These are phyloP conservation scores for Porites evermanni DNA, from an alignment of 92 coral and sea anemone genomes.

Conservation along the genomic window DNA sequence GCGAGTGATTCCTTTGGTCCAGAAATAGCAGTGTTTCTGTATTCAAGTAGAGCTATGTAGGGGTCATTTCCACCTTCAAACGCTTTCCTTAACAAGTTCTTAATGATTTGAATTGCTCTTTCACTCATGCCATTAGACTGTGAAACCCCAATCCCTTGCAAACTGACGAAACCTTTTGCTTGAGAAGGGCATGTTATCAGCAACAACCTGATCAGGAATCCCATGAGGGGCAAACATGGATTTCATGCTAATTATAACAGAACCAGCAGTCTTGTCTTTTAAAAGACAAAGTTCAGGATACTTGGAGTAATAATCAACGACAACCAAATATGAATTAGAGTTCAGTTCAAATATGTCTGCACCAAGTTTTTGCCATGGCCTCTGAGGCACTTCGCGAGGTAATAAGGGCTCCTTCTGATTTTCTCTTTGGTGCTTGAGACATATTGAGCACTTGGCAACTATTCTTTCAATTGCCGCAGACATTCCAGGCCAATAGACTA, in stretches of 20 bases:
- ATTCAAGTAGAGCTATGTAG: conserved; percentile 34
- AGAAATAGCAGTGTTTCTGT: conserved; percentile 31
- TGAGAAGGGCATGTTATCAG: no score
- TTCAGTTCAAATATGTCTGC: no score
- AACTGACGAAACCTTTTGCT: no score
- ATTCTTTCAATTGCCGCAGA: conserved; percentile 53
- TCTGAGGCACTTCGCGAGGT: no score
- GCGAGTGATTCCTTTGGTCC: no score
- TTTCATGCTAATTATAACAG: no score
- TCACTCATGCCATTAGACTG: no score
- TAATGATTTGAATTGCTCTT: conserved; percentile 31
- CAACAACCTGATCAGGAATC: no score
- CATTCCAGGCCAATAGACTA: conserved; percentile 64
- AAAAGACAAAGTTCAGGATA: conserved; percentile 16
- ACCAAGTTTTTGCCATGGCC: no score
- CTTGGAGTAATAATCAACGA: conserved; percentile 37
- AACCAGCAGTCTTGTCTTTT: conserved; percentile 13
- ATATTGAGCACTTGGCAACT: conserved; percentile 42
- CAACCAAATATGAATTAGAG: no score
- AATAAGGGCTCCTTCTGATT: conserved; percentile 53
- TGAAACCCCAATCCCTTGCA: no score
- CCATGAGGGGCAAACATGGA: no score
- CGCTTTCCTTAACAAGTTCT: conserved; percentile 32
- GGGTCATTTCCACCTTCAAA: conserved; percentile 24
- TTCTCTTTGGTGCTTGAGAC: conserved; percentile 31